A percentile compares a stretch with the other conserved stretches of the same genome.
Evolutionary conservation across 2,888 invertebrate species (phyloP).

Genomic region (Azorinus chamasolen): DNA sequence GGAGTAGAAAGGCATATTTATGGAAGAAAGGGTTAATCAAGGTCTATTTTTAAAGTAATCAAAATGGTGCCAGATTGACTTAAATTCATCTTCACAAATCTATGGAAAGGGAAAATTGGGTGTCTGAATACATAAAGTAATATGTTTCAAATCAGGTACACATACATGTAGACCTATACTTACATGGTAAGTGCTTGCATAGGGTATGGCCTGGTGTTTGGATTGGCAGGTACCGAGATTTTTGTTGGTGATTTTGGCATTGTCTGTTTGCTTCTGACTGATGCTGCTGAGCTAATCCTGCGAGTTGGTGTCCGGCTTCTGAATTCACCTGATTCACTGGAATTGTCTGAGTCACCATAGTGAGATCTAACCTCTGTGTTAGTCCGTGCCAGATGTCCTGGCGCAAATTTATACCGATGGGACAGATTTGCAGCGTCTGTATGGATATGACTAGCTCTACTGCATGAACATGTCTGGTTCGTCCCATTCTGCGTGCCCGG

Average conservation of each 20-base stretch:
- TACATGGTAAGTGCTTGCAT: constrained; percentile 70
- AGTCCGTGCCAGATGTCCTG: constrained; percentile 44
- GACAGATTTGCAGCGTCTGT: constrained; percentile 59
- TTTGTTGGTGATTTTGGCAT: constrained; percentile 63
- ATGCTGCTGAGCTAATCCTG: constrained; percentile 56
- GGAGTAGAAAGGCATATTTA: too few species aligned
- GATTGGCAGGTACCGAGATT: constrained; percentile 66
- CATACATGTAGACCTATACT: too few species aligned
- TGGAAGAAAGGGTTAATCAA: too few species aligned
- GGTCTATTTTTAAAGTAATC: too few species aligned
- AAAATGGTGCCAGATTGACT: too few species aligned
- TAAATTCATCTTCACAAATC: too few species aligned
- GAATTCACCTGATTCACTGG: constrained; percentile 60
- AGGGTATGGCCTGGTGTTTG: constrained; percentile 51
- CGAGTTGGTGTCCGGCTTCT: constrained; percentile 24
- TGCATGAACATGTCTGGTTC: constrained; percentile 32
- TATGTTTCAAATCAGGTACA: too few species aligned
- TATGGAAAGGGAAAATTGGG: too few species aligned
- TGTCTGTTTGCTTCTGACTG: constrained; percentile 26
- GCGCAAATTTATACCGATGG: constrained; percentile 66
- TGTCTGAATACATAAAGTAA: too few species aligned
- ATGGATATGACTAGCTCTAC: constrained; percentile 43
- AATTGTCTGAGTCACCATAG: constrained; percentile 55
- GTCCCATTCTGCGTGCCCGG: constrained; percentile 26
- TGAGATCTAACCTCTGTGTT: constrained; percentile 31